phyloP scores from a whole-genome alignment of 1,140 invertebrate species.

The Drosophila auraria region DNA sequence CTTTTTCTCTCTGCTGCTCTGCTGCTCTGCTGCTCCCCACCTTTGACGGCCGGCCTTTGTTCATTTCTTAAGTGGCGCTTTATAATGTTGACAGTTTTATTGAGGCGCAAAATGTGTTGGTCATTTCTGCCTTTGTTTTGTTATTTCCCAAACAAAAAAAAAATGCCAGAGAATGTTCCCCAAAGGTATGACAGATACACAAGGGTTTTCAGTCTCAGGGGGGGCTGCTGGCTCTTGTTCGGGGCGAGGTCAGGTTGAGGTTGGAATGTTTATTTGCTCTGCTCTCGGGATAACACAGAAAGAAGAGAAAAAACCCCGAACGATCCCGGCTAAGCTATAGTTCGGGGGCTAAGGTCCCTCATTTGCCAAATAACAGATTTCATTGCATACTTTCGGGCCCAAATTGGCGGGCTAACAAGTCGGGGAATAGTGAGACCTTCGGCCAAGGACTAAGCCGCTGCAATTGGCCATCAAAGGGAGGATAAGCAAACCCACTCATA shows the following conservation, averaged over 20 bases:
- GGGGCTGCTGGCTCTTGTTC: background rate
- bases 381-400: conserved; percentile 43
- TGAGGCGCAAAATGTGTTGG: conserved; percentile 78
- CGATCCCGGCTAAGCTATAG: conserved; percentile 26
- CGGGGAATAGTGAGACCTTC: conserved; percentile 1
- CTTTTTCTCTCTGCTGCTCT: background rate
- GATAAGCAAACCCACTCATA: conserved; percentile 19
- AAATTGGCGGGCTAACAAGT: conserved; percentile 44
- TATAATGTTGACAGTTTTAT: conserved; percentile 83
- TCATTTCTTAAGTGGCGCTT: conserved; percentile 83
- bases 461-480: conserved; percentile 22
- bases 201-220: background rate
- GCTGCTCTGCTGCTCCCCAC: conserved; percentile 2
- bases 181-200: conserved; percentile 38
- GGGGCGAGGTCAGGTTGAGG: conserved; percentile 9
- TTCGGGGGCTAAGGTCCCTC: conserved; percentile 35
- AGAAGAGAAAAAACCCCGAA: background rate
- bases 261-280: conserved; percentile 36
- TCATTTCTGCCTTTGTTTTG: conserved; percentile 58
- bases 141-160: conserved; percentile 30
- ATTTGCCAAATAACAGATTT: conserved; percentile 50
- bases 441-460: conserved; percentile 8
- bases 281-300: conserved; percentile 2
- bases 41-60: conserved; percentile 61
- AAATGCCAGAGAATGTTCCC: conserved; percentile 3